Evolutionary conservation across 2,888 invertebrate genomes (phyloP).

Genomic region (Merodon equestris): DNA sequence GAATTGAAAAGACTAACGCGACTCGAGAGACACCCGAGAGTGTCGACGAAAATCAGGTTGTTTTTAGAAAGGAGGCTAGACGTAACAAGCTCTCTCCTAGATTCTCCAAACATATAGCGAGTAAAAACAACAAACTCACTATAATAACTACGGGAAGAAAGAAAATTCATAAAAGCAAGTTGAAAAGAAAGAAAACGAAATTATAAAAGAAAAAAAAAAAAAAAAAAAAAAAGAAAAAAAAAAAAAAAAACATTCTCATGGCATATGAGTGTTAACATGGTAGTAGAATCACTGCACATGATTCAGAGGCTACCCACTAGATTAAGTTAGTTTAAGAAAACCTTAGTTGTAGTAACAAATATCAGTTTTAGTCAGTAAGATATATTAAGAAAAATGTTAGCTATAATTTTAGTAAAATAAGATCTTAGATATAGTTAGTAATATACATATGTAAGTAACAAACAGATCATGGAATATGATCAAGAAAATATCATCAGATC

Average conservation of each 20-base stretch:
- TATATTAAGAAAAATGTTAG: conserved; percentile 4
- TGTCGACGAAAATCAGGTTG: conserved; percentile 8
- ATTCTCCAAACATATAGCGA: conserved; percentile 43
- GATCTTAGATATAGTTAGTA: background rate
- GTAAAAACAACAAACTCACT: conserved; percentile 34
- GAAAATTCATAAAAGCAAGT: conserved; percentile 57
- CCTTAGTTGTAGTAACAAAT: too few species aligned
- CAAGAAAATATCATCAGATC: background rate
- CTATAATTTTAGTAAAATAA: background rate
- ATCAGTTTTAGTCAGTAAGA: conserved; percentile 1
- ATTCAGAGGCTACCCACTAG: conserved; percentile 17
- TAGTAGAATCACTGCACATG: conserved; percentile 28
- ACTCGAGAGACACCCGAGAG: conserved; percentile 22
- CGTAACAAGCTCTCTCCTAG: conserved; percentile 19
- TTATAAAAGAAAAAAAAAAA: too few species aligned
- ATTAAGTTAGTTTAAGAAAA: too few species aligned
- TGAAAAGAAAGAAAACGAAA: conserved; percentile 19
- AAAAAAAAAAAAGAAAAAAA: too few species aligned
- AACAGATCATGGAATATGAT: too few species aligned
- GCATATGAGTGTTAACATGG: conserved; percentile 34
- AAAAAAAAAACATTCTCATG: conserved; percentile 9
- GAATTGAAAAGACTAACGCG: conserved; percentile 18
- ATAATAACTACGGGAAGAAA: conserved; percentile 40
- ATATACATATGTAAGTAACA: conserved; percentile 5
- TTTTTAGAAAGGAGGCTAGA: conserved; percentile 49